phyloP scores from a whole-genome alignment of 2,888 invertebrate genomes.

The Pterobdella sp. region DNA sequence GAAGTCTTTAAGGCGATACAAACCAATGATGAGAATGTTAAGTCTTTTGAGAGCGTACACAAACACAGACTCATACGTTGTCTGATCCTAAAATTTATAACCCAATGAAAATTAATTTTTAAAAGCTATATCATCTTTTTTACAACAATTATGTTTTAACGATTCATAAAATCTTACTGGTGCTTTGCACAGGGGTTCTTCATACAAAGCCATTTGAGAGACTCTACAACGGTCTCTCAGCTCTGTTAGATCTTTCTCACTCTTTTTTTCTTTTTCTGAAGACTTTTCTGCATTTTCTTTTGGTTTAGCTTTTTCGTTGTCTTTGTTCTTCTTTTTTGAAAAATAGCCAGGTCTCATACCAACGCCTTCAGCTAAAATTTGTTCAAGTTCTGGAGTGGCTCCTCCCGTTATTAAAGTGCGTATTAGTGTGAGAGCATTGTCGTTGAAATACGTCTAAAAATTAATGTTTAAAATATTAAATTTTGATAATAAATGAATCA shows the following conservation, averaged over 20 bases:
- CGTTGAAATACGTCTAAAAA: slow-evolving; percentile 94
- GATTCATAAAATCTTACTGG: slow-evolving; percentile 55
- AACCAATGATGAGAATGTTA: slow-evolving; percentile 65
- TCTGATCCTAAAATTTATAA: slow-evolving; percentile 62
- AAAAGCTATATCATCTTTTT: background rate
- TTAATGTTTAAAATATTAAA: background rate
- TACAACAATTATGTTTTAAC: background rate
- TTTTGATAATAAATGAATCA: background rate
- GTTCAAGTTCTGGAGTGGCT: slow-evolving; percentile 95
- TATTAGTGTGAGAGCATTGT: slow-evolving; percentile 97
- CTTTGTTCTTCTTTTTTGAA: slow-evolving; percentile 60
- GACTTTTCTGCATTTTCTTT: slow-evolving; percentile 32
- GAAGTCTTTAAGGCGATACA: slow-evolving; percentile 55
- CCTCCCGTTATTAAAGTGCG: slow-evolving; percentile 98
- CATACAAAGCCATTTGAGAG: slow-evolving; percentile 91
- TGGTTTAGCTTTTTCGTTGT: background rate
- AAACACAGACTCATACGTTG: slow-evolving; percentile 95
- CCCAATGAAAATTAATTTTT: background rate
- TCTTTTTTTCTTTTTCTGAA: background rate
- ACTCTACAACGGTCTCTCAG: slow-evolving; percentile 95
- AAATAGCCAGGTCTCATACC: slow-evolving; percentile 95
- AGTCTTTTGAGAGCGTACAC: slow-evolving; percentile 89
- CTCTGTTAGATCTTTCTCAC: slow-evolving; percentile 71
- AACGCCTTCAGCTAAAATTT: slow-evolving; percentile 97
- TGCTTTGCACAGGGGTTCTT: slow-evolving; percentile 91